Conservation (phyloP, 1,140 invertebrate genomes). For the Drosophila malerkotliana region DNA sequence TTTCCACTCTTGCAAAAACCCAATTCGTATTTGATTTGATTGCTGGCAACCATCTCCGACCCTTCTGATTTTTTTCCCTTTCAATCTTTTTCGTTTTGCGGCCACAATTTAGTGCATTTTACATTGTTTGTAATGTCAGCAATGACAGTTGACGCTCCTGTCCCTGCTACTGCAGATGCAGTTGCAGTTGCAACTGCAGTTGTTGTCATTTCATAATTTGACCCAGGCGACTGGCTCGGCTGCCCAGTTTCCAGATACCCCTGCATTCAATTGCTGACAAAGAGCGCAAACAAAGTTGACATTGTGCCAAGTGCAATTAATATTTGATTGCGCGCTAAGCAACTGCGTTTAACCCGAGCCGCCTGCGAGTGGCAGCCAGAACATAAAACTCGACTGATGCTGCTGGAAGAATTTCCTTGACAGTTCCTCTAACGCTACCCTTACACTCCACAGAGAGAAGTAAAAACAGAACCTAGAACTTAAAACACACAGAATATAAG, state of each 20-base stretch:
- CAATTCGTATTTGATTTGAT: conserved; percentile 75
- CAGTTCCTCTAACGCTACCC: not conserved
- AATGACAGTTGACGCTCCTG: conserved; percentile 33
- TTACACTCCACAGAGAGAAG: not conserved
- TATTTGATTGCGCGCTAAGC: conserved; percentile 60
- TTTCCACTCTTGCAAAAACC: conserved; percentile 52
- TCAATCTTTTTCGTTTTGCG: conserved; percentile 37
- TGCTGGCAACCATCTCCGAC: conserved; percentile 25
- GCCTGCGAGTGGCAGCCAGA: conserved; percentile 19
- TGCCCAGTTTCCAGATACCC: conserved; percentile 7
- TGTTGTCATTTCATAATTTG: conserved; percentile 50
- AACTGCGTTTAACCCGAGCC: conserved; percentile 39
- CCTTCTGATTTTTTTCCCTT: conserved; percentile 6
- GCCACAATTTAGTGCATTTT: conserved; percentile 70
- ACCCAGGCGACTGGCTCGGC: conserved; percentile 32
- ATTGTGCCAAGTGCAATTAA: conserved; percentile 69
- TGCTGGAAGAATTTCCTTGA: not conserved
- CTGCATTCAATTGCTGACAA: conserved; percentile 19
- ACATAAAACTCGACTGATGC: conserved; percentile 18
- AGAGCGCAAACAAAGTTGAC: conserved; percentile 63
- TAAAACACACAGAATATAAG: not conserved
- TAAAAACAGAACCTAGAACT: not conserved
- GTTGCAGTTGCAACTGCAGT: conserved; percentile 11
- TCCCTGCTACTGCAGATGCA: conserved; percentile 1
- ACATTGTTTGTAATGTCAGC: conserved; percentile 71